These are phyloP conservation scores for Semaprochilodus insignis DNA, from an alignment of 2,797 vertebrate genomes.

Conservation along the genomic window DNA sequence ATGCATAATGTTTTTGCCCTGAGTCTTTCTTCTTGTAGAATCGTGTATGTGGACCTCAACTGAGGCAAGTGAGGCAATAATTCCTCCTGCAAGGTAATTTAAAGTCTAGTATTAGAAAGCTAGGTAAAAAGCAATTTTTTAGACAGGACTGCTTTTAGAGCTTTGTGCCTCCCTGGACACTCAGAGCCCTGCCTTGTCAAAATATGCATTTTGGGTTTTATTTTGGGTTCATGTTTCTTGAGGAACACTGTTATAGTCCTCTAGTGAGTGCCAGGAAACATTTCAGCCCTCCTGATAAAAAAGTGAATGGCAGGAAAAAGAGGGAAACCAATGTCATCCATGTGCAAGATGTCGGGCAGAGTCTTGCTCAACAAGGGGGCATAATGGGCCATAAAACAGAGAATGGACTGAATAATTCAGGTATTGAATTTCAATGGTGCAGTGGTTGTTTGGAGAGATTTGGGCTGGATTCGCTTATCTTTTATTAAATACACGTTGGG, in stretches of 20 bases:
- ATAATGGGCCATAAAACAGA: conserved; percentile 39
- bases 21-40: too few species aligned
- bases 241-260: background rate
- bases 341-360: conserved; percentile 16
- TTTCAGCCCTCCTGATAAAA: background rate
- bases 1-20: too few species aligned
- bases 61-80: too few species aligned
- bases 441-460: conserved; percentile 47
- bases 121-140: background rate
- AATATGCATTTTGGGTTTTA: background rate
- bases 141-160: background rate
- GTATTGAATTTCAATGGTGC: conserved; percentile 32
- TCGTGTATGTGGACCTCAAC: too few species aligned
- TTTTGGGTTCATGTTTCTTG: background rate
- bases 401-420: conserved; percentile 55
- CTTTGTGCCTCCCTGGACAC: background rate
- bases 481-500: conserved; percentile 46
- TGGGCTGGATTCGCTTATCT: conserved; percentile 36
- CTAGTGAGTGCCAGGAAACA: background rate
- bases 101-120: too few species aligned
- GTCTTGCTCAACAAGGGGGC: conserved; percentile 21
- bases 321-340: background rate
- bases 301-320: background rate
- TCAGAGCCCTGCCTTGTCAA: background rate
- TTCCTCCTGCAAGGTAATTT: too few species aligned